Conservation (phyloP, 2,888 invertebrate species). For the Scotopteryx bipunctaria region DNA sequence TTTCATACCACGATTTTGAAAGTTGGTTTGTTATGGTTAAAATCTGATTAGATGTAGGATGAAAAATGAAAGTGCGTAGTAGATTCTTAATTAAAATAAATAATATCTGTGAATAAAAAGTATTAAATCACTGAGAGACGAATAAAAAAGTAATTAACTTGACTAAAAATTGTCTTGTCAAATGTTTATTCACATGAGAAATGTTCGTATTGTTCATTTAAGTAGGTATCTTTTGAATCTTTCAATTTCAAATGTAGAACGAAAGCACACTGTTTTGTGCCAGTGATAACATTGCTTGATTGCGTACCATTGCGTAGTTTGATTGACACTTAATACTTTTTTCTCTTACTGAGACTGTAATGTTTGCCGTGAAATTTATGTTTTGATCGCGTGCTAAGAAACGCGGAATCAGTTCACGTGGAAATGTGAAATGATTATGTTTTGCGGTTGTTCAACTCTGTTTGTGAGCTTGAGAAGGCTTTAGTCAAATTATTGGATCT, state of each 20-base stretch:
- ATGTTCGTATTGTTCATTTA: slow-evolving; percentile 43
- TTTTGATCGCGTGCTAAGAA: slow-evolving; percentile 15
- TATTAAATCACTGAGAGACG: neutral
- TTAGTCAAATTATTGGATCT: too few relatives aligned
- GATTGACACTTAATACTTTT: slow-evolving; percentile 1
- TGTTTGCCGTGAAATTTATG: neutral
- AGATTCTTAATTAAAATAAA: neutral
- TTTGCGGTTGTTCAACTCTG: slow-evolving; percentile 5
- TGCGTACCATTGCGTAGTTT: slow-evolving; percentile 13
- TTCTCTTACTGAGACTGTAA: slow-evolving; percentile 1
- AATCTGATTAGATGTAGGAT: slow-evolving; percentile 3
- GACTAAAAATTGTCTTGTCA: slow-evolving; percentile 1
- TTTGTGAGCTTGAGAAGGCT: too few relatives aligned
- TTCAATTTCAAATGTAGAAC: slow-evolving; percentile 57
- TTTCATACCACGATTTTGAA: slow-evolving; percentile 13
- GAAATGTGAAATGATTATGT: slow-evolving; percentile 14
- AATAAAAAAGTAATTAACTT: slow-evolving; percentile 8
- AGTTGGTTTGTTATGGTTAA: neutral
- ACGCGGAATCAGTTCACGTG: slow-evolving; percentile 24
- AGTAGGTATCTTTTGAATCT: slow-evolving; percentile 51
- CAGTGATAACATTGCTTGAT: slow-evolving; percentile 5
- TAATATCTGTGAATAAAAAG: neutral
- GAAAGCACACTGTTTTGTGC: slow-evolving; percentile 53
- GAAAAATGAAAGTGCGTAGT: neutral
- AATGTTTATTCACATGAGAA: slow-evolving; percentile 43